Evolutionary conservation across 1,140 invertebrate genomes (phyloP), one percentile per base, ranked within the genome.

Genomic region (Rhopalosiphum padi): DNA sequence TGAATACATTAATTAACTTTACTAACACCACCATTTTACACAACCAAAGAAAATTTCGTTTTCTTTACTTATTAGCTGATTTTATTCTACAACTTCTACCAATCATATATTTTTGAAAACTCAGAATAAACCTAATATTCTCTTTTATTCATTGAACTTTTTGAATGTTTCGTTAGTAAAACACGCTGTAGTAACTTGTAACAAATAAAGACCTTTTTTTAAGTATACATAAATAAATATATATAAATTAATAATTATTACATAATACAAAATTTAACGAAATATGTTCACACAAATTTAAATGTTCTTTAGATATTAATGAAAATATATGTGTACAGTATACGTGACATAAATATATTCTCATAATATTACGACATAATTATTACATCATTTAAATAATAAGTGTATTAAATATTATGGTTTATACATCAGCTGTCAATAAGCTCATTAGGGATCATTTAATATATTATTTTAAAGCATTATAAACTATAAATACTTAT

Each of bases 171-270:
- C n/a, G 15, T 77, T 30, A 6, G 15, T 6, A 77, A 77, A 77
- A 35, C n/a, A 77, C 30, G 1, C 0, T 5, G 30, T 77, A 77
- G 11, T 68, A 9, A 5, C 60, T 77, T 18, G 18, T n/a, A n/a
- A 77, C 15, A n/a, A 68, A 77, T 51, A 51, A 77, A n/a, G n/a
- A 77, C 60, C n/a, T n/a, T 77, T 60, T 68, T 77, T n/a, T 68
- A 77, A 77, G n/a, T 68, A n/a, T 18, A 1, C n/a, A 77, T 77
- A 77, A 77, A 77, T 77, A 77, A 77, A 77, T 77, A 77, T 5
- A n/a, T 77, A 77, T 18, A 77, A 77, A 77, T 77, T 77, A n/a
- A 77, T 77, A 77, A n/a, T 77, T 77, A 77, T 77, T 77, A n/a
- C 30, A n/a, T 77, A 9, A 18, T n/a, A n/a, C n/a, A 77, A 77